Evolutionary conservation across 2,888 invertebrate genomes (phyloP), one percentile per base, ranked within the genome.

Genomic region (Caenorhabditis imperialis): DNA sequence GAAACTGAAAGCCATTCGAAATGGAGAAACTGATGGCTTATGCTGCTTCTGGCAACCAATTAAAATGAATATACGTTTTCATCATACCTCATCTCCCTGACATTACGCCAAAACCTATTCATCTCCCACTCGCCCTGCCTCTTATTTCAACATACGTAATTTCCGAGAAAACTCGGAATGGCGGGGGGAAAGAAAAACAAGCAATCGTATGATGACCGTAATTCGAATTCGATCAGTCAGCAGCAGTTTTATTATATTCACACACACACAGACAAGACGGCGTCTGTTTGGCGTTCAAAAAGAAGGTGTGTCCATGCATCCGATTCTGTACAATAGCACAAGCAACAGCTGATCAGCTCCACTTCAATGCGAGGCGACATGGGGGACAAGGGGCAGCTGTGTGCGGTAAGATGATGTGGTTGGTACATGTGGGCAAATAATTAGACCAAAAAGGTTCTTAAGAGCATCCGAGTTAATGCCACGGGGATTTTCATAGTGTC

Each of bases 391-490:
- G 45, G 65, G 65, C 65, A 60, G 70, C 61, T 70, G 70, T 61
- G 55, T 70, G 70, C 70, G 70, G 70, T 70, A 70, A 70, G 60
- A 70, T 55, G 70, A 70, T 70, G 70, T 70, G 55, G n/a, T n/a
- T n/a, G n/a, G 70, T 70, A 70, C 70, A 70, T 70, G 60, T 53
- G 58, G 54, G 53, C 69, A 70, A 62, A 70, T 70, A 70, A 70
- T 70, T 70, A 70, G 61, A 61, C 55, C 55, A 70, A 70, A 70
- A 70, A 61, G 70, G 70, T 70, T 70, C 61, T 70, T 61, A 55
- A 61, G 70, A 70, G 70, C 61, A 61, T 61, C 58, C 53, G 65
- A 65, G 65, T 65, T 65, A 65, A 65, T 65, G 65, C 65, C 55
- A 55, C 27, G 25, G 63, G 37, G 51, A 30, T n/a, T 8, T 18